Base-by-base conservation (phyloP, 35 echinoderm and acorn worm species). In the Lytechinus variegatus region DNA sequence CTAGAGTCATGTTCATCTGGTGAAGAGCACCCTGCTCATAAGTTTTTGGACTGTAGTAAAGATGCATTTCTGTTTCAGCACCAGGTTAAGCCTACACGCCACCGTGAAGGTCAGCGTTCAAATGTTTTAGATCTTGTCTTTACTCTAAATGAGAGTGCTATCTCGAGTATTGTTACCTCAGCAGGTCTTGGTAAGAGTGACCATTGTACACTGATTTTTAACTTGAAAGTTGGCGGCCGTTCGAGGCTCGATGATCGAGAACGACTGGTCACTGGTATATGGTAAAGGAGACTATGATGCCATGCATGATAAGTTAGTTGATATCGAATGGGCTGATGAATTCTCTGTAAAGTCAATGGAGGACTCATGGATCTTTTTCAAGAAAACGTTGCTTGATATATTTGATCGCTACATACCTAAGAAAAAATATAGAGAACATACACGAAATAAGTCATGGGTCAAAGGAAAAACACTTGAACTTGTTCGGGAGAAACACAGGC, bases 311-410 rank as follows among this genome's bases (percentile, higher is more conserved):
- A 93, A 54, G 94, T 54, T 93, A 13, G 55, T 4, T 54, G 54
- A 86, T 87, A 94, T 94, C 16, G 53, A 94, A 27, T 94, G 95
- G 95, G n/a, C 94, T 3, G 92, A 55, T 10, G 92, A 96, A 55
- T 54, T 96, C 9, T 21, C 33, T 6, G 3, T 6, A 6, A 52
- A 51, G 21, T 27, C 33, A 21, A 95, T 21, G 10, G 86, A 95
- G 3, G 54, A 56, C 2, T 79, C 94, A 3, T 95, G 94, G 94
- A 52, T 88, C 9, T 52, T 95, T 6, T 55, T 95, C 1, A 95
- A 95, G 27, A 33, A 87, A 4, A 95, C 87, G 52, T 28, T 87
- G 19, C 19, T 87, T 6, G n/a, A 3, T 2, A 3, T 95, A 13
- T 87, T n/a, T 14, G 94, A 95, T 52, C 87, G 52, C 54, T 54